These are phyloP conservation scores for Pelobates fuscus DNA, from an alignment of 2,113 vertebrate species.

Conservation along the genomic window DNA sequence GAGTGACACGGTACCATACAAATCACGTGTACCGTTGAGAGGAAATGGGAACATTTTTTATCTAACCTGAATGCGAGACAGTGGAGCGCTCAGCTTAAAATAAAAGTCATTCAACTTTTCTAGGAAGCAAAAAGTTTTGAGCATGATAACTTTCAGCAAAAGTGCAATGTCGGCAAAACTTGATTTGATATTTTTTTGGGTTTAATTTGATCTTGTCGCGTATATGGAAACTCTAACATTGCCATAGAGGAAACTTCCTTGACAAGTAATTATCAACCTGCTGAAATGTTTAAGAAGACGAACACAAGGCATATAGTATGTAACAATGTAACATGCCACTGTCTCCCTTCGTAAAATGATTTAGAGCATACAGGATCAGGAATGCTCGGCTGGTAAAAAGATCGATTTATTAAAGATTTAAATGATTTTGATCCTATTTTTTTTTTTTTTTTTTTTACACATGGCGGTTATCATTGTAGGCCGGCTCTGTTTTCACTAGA, in stretches of 20 bases:
- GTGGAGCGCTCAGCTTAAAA: constrained; percentile 12
- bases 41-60: constrained; percentile 28
- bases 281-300: constrained; percentile 62
- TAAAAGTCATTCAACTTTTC: constrained; percentile 11
- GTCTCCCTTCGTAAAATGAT: constrained; percentile 58
- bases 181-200: constrained; percentile 50
- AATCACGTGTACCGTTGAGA: constrained; percentile 18
- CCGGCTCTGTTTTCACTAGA: too few species aligned
- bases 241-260: constrained; percentile 65
- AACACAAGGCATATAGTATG: constrained; percentile 68
- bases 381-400: constrained; percentile 60
- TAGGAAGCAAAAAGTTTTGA: constrained; percentile 8
- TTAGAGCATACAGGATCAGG: too few species aligned
- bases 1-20: constrained; percentile 7
- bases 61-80: constrained; percentile 24
- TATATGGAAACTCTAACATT: constrained; percentile 46
- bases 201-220: constrained; percentile 49
- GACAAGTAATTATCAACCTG: constrained; percentile 70
- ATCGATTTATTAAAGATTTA: neutral
- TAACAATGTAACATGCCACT: constrained; percentile 68
- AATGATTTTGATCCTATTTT: too few species aligned
- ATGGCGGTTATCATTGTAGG: too few species aligned
- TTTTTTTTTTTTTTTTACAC: too few species aligned
- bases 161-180: constrained; percentile 37
- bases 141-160: constrained; percentile 17